phyloP scores from a whole-genome alignment of 2,113 vertebrate species.

The Uria lomvia region DNA sequence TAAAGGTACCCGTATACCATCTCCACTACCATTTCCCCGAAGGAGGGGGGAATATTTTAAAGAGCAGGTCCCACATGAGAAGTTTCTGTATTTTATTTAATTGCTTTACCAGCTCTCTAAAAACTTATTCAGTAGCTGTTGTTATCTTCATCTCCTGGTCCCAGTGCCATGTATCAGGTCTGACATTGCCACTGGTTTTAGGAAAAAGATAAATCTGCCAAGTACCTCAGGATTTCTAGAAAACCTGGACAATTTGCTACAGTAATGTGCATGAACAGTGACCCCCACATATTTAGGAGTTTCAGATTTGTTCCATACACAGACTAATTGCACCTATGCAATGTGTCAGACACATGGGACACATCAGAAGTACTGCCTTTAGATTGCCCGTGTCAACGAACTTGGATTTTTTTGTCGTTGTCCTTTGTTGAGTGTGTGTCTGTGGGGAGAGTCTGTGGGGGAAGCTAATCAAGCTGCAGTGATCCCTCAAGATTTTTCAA shows the following conservation, averaged over 20 bases:
- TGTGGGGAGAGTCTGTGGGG: neutral
- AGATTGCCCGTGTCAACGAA: neutral
- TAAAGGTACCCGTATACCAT: slow-evolving; percentile 81
- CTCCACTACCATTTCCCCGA: neutral
- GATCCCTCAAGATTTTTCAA: neutral
- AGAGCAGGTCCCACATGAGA: slow-evolving; percentile 69
- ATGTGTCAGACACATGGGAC: neutral
- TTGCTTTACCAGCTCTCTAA: neutral
- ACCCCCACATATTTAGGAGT: neutral
- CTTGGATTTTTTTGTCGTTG: slow-evolving; percentile 15
- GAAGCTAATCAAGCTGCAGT: neutral
- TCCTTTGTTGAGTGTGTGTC: slow-evolving; percentile 4
- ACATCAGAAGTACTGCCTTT: neutral
- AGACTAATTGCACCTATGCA: neutral
- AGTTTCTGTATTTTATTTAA: neutral
- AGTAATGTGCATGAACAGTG: neutral
- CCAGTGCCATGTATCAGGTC: neutral
- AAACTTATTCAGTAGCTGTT: neutral
- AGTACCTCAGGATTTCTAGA: neutral
- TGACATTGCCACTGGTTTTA: neutral
- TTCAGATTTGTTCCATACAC: neutral
- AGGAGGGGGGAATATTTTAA: neutral
- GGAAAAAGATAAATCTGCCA: neutral
- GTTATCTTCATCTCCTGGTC: neutral
- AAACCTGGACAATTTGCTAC: neutral